Evolutionary conservation across 2,797 vertebrate genomes (phyloP).

Genomic region (Sylvia borin): DNA sequence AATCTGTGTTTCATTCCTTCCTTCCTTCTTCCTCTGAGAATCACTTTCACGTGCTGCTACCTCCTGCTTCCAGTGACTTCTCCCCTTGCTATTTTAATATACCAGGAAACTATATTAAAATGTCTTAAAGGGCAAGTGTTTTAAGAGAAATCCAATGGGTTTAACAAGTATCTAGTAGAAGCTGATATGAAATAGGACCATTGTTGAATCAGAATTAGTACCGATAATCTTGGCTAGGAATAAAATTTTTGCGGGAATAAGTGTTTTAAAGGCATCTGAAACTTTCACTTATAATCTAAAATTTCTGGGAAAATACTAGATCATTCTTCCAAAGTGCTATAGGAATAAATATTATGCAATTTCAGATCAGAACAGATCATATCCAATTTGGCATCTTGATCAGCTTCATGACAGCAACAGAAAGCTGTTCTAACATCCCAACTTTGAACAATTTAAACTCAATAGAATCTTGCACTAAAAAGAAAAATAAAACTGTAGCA

Average conservation of each 20-base stretch:
- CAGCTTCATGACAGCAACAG: constrained; percentile 8
- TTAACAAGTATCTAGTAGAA: neutral
- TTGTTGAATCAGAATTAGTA: neutral
- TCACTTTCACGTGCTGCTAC: accelerated
- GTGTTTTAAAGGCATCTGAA: neutral
- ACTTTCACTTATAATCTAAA: neutral
- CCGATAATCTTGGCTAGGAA: neutral
- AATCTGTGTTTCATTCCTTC: neutral
- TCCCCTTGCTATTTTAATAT: neutral
- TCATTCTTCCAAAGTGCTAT: neutral
- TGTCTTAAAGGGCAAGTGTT: neutral
- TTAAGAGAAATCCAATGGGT: neutral
- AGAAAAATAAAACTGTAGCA: neutral
- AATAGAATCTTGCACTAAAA: neutral
- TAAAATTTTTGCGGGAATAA: neutral
- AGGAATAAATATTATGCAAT: constrained; percentile 36
- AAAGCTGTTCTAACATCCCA: constrained; percentile 24
- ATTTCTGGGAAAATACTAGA: neutral
- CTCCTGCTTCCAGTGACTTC: neutral
- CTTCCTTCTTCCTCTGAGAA: neutral
- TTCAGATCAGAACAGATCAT: constrained; percentile 26
- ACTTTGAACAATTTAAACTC: constrained; percentile 1
- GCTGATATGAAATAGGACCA: neutral
- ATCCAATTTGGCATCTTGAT: constrained; percentile 9
- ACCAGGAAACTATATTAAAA: neutral